phyloP scores from a whole-genome alignment of 2,888 invertebrate species.

The Drosophila nigritarsus region DNA sequence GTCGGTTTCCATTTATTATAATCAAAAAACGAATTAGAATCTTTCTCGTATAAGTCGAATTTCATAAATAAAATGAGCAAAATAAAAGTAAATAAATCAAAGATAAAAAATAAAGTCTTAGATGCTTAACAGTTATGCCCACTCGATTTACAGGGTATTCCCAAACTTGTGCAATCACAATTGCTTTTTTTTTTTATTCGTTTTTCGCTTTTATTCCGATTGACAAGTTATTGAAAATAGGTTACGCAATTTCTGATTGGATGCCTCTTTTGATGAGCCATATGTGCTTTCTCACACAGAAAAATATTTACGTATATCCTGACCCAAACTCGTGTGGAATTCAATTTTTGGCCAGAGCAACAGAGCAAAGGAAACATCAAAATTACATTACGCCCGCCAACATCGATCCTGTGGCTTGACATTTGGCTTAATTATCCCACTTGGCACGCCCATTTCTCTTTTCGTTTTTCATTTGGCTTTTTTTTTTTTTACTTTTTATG shows the following conservation, averaged over 20 bases:
- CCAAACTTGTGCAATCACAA: background rate
- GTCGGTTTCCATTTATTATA: background rate
- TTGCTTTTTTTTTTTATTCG: background rate
- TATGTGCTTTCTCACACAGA: conserved; percentile 20
- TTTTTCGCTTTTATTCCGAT: conserved; percentile 5
- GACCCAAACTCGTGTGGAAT: conserved; percentile 9
- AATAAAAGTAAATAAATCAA: background rate
- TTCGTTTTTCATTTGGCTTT: background rate
- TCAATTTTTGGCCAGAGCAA: conserved; percentile 40
- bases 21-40: background rate
- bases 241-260: conserved; percentile 52
- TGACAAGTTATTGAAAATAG: conserved; percentile 47
- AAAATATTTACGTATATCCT: background rate
- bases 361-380: conserved; percentile 46
- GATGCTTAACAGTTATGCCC: background rate
- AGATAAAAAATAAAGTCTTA: background rate
- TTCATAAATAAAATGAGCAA: background rate
- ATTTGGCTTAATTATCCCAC: conserved; percentile 50
- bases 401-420: conserved; percentile 26
- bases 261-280: conserved; percentile 47
- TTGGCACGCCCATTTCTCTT: conserved; percentile 43
- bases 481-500: conserved; percentile 21
- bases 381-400: conserved; percentile 58
- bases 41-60: too few species aligned
- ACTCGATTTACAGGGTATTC: conserved; percentile 12